These are phyloP conservation scores for Smittia sp. DNA, from an alignment of 2,888 invertebrate genomes.

Conservation along the genomic window DNA sequence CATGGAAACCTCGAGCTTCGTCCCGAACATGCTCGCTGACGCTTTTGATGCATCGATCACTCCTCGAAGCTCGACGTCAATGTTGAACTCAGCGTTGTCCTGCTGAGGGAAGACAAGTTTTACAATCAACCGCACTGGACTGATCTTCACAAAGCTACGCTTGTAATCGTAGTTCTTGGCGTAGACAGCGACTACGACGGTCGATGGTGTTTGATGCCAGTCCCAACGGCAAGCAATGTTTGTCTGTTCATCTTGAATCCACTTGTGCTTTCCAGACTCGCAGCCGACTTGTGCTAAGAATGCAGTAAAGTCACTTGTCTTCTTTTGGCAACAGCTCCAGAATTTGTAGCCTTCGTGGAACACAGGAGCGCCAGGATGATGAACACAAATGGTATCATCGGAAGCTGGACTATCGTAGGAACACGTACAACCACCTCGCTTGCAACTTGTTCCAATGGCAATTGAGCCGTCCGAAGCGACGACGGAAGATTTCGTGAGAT, in stretches of 20 bases:
- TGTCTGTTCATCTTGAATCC: conserved; percentile 64
- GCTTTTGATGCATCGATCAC: conserved; percentile 73
- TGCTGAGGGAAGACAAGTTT: conserved; percentile 77
- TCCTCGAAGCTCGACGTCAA: conserved; percentile 78
- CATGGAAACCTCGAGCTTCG: conserved; percentile 90
- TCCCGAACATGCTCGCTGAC: conserved; percentile 73
- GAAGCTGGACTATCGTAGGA: conserved; percentile 66
- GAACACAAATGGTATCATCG: conserved; percentile 63
- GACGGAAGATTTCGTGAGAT: conserved; percentile 47
- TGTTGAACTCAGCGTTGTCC: conserved; percentile 64
- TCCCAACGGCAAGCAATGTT: conserved; percentile 79
- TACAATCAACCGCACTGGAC: conserved; percentile 75
- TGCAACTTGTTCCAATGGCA: conserved; percentile 74
- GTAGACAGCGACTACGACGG: conserved; percentile 84
- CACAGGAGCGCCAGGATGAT: conserved; percentile 86
- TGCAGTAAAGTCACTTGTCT: conserved; percentile 88
- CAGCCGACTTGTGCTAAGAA: conserved; percentile 94
- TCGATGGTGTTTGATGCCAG: conserved; percentile 89
- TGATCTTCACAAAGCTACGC: conserved; percentile 72
- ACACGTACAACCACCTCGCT: conserved; percentile 76
- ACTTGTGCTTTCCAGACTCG: conserved; percentile 76
- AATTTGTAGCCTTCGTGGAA: conserved; percentile 97
- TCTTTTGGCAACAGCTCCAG: conserved; percentile 94
- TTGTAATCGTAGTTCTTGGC: conserved; percentile 85
- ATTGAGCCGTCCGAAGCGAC: conserved; percentile 53